phyloP scores from a whole-genome alignment of 2,888 invertebrate species.

The Aleiodes alternator region DNA sequence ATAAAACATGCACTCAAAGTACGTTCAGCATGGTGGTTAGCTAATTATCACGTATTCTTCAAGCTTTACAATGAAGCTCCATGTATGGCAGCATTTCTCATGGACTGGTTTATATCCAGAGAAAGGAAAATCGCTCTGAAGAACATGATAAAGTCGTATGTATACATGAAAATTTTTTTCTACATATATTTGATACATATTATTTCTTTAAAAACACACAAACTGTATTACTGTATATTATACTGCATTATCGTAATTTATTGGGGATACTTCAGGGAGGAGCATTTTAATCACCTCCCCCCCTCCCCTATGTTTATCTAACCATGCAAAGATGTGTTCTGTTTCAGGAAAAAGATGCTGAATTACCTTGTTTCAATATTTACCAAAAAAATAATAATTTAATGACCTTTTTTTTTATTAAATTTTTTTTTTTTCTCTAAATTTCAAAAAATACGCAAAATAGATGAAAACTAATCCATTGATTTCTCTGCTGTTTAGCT shows the following conservation, averaged over 20 bases:
- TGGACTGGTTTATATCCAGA: conserved; percentile 98
- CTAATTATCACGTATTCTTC: conserved; percentile 96
- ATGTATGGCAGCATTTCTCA: conserved; percentile 95
- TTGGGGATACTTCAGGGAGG: not conserved
- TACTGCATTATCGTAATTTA: not conserved
- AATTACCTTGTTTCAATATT: not conserved
- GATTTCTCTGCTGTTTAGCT: conserved; percentile 83
- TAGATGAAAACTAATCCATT: conserved; percentile 75
- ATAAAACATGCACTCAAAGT: conserved; percentile 91
- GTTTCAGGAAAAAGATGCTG: conserved; percentile 68
- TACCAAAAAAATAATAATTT: not conserved
- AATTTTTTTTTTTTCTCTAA: conserved; percentile 35
- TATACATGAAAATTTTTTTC: conserved; percentile 73
- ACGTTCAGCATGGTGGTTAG: conserved; percentile 94
- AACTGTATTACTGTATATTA: not conserved
- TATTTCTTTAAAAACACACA: too few relatives aligned
- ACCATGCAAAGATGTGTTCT: conserved; percentile 68
- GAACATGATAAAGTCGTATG: conserved; percentile 97
- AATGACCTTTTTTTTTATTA: not conserved
- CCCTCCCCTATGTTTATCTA: conserved; percentile 55
- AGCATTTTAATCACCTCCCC: not conserved
- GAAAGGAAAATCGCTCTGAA: conserved; percentile 95
- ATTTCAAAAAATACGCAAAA: conserved; percentile 27
- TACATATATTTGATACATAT: too few relatives aligned
- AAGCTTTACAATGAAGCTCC: conserved; percentile 92